These are phyloP conservation scores for Odobenus rosmarus DNA, from an alignment of 2,113 vertebrate species.

Conservation along the genomic window DNA sequence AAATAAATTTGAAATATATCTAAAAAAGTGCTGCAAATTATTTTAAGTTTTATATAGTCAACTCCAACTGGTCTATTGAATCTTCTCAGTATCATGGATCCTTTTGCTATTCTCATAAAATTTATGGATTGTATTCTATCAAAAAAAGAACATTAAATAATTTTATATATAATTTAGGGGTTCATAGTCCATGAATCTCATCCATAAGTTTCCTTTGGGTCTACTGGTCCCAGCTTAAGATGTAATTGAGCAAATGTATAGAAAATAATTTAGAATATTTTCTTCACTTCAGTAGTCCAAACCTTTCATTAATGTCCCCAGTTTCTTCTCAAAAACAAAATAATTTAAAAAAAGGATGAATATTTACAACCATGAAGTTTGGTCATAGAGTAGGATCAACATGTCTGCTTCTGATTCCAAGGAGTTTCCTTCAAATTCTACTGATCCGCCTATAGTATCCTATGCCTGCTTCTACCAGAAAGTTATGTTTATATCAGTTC, in stretches of 20 bases:
- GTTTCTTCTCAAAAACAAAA: background rate
- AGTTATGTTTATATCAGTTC: background rate
- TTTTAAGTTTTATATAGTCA: background rate
- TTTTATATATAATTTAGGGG: background rate
- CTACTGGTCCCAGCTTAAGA: background rate
- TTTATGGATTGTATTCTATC: background rate
- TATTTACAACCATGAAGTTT: background rate
- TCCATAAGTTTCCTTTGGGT: background rate
- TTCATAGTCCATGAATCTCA: background rate
- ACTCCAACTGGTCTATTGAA: background rate
- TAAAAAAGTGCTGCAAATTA: background rate
- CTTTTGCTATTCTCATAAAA: background rate
- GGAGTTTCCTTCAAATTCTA: background rate
- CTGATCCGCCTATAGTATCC: too few species aligned
- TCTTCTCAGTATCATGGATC: background rate
- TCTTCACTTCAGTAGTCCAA: background rate
- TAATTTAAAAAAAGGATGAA: background rate
- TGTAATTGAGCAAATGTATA: background rate
- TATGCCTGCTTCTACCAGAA: background rate
- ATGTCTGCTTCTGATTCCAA: background rate
- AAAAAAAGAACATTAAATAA: background rate
- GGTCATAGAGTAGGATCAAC: background rate
- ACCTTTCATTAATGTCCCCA: background rate
- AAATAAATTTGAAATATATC: background rate
- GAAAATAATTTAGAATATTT: background rate